phyloP scores from a whole-genome alignment of 30 jellyfish, hydroid and myxozoan genomes.

The Hydractinia symbiolongicarpus region DNA sequence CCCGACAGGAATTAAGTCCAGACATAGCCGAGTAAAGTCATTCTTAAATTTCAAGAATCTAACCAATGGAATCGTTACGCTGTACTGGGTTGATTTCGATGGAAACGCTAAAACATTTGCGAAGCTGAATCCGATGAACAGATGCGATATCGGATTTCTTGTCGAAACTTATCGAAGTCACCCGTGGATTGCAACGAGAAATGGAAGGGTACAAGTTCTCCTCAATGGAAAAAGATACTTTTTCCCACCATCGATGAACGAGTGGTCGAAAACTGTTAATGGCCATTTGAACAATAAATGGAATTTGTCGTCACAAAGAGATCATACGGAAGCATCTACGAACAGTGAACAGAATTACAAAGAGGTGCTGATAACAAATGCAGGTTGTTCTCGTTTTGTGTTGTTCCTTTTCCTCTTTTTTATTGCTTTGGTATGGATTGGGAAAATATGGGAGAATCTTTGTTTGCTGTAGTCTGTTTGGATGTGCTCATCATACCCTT shows the following conservation, averaged over 20 bases:
- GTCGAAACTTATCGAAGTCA: constrained; percentile 69
- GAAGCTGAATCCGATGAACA: constrained; percentile 32
- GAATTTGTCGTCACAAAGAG: neutral
- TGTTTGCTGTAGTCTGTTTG: no score
- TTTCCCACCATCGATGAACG: constrained; percentile 23
- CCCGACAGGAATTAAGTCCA: constrained; percentile 40
- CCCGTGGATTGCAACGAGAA: constrained; percentile 80
- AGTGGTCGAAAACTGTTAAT: neutral
- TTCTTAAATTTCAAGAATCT: constrained; percentile 57
- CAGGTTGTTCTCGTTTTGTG: constrained; percentile 3
- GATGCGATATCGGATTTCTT: constrained; percentile 43
- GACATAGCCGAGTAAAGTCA: constrained; percentile 20
- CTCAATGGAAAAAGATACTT: constrained; percentile 30
- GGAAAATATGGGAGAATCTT: no score
- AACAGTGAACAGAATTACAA: neutral
- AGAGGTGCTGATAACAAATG: constrained; percentile 16
- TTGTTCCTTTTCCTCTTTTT: neutral
- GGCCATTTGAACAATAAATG: constrained; percentile 5
- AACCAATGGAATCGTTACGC: constrained; percentile 38
- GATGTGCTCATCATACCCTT: no score
- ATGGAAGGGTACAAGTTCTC: constrained; percentile 4
- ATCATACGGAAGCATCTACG: neutral
- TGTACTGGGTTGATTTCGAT: constrained; percentile 74
- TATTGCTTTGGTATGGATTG: neutral
- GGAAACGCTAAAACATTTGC: constrained; percentile 61